phyloP scores from a whole-genome alignment of 2,113 vertebrate genomes.

The Leucosticte australis region DNA sequence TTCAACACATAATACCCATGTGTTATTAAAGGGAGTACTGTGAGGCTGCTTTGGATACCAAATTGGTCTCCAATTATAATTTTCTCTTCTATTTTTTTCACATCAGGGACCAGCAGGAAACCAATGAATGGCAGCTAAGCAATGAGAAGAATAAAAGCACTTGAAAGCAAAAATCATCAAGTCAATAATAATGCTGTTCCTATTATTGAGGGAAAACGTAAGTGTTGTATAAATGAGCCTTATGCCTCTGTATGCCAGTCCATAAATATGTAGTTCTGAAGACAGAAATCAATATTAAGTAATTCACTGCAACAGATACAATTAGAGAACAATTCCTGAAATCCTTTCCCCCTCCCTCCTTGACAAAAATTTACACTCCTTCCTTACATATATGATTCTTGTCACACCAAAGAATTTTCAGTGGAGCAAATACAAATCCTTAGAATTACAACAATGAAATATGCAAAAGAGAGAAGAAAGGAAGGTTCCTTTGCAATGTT shows the following conservation, averaged over 20 bases:
- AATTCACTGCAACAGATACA: conserved; percentile 20
- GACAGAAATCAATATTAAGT: conserved; percentile 23
- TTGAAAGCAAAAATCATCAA: conserved; percentile 41
- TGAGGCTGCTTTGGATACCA: neutral
- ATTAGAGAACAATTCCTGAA: conserved; percentile 10
- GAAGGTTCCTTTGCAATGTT: neutral
- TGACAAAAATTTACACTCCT: neutral
- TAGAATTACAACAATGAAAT: neutral
- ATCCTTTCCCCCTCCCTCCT: neutral
- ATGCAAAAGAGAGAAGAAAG: neutral
- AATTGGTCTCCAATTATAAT: conserved; percentile 25
- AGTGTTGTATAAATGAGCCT: conserved; percentile 30
- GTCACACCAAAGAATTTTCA: neutral
- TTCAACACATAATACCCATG: neutral
- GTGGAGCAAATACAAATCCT: neutral
- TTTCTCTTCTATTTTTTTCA: neutral
- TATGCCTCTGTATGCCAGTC: neutral
- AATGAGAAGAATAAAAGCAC: conserved; percentile 45
- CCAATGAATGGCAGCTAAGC: conserved; percentile 21
- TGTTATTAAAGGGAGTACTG: neutral
- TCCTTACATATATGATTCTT: neutral
- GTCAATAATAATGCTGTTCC: conserved; percentile 31
- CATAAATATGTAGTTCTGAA: neutral
- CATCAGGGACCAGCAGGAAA: conserved; percentile 14
- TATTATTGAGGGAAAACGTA: conserved; percentile 23